These are phyloP conservation scores for Rhea americana DNA, from an alignment of 2,113 vertebrate species.

Conservation along the genomic window DNA sequence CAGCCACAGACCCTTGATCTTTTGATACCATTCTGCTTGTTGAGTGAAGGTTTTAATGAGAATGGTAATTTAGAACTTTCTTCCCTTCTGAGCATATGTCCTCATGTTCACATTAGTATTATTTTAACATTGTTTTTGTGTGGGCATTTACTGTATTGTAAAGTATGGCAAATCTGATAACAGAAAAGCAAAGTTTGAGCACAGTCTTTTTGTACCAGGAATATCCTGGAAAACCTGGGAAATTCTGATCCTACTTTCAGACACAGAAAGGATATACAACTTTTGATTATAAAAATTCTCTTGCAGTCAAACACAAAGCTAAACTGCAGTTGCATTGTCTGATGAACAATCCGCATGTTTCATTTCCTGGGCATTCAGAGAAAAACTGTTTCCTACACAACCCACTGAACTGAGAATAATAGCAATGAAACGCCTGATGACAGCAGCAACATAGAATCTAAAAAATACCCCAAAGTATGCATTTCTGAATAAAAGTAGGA, in stretches of 20 bases:
- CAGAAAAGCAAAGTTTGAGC: conserved; percentile 66
- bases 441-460: conserved; percentile 40
- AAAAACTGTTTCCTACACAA: conserved; percentile 59
- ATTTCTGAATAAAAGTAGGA: conserved; percentile 60
- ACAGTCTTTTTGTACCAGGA: conserved; percentile 66
- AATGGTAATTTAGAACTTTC: conserved; percentile 79
- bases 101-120: conserved; percentile 69
- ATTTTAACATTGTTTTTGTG: conserved; percentile 76
- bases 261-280: conserved; percentile 28
- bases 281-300: conserved; percentile 32
- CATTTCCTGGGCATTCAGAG: conserved; percentile 47
- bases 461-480: conserved; percentile 34
- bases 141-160: conserved; percentile 69
- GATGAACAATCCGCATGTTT: conserved; percentile 55
- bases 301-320: conserved; percentile 23
- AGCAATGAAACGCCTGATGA: conserved; percentile 70
- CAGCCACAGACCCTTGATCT: conserved; percentile 32
- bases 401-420: conserved; percentile 69
- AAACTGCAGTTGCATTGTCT: conserved; percentile 50
- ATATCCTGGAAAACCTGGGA: conserved; percentile 71
- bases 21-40: conserved; percentile 35
- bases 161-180: conserved; percentile 77
- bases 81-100: conserved; percentile 73
- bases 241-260: conserved; percentile 63
- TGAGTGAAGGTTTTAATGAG: conserved; percentile 73